phyloP scores from a whole-genome alignment of 2,113 vertebrate species.

The Hippoglossus stenolepis region DNA sequence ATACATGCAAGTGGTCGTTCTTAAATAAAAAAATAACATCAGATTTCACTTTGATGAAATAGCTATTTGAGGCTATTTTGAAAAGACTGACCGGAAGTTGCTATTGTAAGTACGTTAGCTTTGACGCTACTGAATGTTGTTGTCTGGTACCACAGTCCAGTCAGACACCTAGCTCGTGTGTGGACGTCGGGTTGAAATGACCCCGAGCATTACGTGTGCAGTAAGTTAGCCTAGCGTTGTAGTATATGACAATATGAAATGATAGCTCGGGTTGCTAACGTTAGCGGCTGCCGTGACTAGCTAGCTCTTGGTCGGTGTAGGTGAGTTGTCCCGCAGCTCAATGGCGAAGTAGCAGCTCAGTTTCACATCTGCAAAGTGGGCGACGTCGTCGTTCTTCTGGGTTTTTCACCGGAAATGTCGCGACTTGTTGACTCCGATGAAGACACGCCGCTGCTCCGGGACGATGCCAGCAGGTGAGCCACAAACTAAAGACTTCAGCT shows the following conservation, averaged over 20 bases:
- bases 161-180: not conserved
- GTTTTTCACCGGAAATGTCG: conserved; percentile 60
- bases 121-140: too few species aligned
- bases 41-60: too few species aligned
- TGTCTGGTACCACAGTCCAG: conserved; percentile 46
- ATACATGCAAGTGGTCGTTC: too few species aligned
- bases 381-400: not conserved
- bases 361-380: not conserved
- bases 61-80: conserved; percentile 38
- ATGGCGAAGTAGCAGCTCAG: conserved; percentile 44
- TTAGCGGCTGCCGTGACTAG: not conserved
- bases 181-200: not conserved
- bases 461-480: conserved; percentile 82
- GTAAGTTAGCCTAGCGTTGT: not conserved
- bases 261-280: not conserved
- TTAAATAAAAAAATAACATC: too few species aligned
- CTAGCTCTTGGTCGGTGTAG: conserved; percentile 8
- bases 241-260: not conserved
- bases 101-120: rapidly evolving
- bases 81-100: conserved; percentile 1
- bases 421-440: conserved; percentile 61
- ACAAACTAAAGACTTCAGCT: not conserved
- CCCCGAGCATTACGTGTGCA: not conserved
- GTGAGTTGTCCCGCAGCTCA: conserved; percentile 22
- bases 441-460: conserved; percentile 70